Evolutionary conservation across 1,140 invertebrate species (phyloP), one percentile per base, ranked within the genome.

Genomic region (Pectinophora gossypiella): DNA sequence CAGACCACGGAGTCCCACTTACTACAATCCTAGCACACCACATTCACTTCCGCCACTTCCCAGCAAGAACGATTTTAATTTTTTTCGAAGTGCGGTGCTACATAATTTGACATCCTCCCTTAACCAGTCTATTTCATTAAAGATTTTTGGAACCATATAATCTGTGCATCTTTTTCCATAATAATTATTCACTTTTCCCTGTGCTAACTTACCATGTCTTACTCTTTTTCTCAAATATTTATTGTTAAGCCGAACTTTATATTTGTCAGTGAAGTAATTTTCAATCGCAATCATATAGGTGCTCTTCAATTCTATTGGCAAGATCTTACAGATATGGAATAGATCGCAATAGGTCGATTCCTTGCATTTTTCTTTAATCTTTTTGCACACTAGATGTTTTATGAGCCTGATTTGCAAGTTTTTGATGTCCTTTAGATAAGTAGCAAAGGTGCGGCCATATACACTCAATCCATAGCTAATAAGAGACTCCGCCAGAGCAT

Each of bases 371-470:
- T 48, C 21, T 27, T 48, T 48, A 7, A 32, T 27, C 27, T 48
- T 48, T 15, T 32, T 32, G 15, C 15, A 23, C 16, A 32, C 23
- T 10, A 48, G 22, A 27, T 27, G 23, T 10, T 32, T 48, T 22
- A 48, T 3, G 7, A 44, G 9, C 20, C 19, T 44, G 9, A 21
- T 44, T 44, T 44, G 42, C 12, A 44, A 13, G 3, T 49, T 47
- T 50, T 58, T 52, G 38, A 58, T 56, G 35, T 49, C 18, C 15
- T 62, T 49, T 36, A 52, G 19, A 42, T 59, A 53, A 44, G 55
- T 63, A 62, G 19, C 59, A 43, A 51, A 73, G 47, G 70, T 82
- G 57, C 56, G 51, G 9, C 61, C 65, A 48, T 64, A 64, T 32
- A 13, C 32, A 36, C 36, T 21, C 6, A 62, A 9, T 3, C 51